Conservation (phyloP, 2,113 vertebrate species). For the Glaucidium brasilianum region DNA sequence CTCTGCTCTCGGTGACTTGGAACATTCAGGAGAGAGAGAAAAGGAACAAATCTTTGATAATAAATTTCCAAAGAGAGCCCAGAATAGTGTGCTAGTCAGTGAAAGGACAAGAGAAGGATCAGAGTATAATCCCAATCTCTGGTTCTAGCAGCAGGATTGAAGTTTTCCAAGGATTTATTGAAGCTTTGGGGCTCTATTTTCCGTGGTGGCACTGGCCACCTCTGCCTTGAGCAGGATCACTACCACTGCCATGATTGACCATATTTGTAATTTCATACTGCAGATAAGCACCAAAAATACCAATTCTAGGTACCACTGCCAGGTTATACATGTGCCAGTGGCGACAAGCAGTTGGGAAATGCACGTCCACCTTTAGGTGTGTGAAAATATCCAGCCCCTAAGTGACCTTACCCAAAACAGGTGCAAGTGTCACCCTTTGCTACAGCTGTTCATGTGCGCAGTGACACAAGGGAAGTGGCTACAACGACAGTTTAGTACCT, state of each 20-base stretch:
- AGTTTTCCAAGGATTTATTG: background rate
- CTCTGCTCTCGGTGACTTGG: background rate
- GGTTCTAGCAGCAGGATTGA: background rate
- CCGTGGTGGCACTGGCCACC: background rate
- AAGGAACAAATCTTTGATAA: background rate
- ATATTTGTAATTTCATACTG: background rate
- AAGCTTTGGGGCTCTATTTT: background rate
- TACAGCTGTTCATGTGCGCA: background rate
- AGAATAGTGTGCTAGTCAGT: too few relatives aligned
- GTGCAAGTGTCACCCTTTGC: background rate
- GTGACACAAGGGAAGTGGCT: background rate
- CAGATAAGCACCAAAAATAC: background rate
- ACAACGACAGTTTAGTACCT: background rate
- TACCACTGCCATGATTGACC: background rate
- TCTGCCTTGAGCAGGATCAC: background rate
- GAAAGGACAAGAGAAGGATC: background rate
- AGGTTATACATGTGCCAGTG: background rate
- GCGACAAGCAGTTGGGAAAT: background rate
- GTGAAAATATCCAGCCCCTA: background rate
- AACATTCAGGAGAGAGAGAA: background rate
- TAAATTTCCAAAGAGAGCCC: background rate
- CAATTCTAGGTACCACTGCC: fast-evolving
- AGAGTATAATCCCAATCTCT: background rate
- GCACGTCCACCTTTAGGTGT: background rate
- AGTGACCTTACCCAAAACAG: background rate